phyloP scores from a whole-genome alignment of 2,797 vertebrate species.

The Onychomys leucogaster region DNA sequence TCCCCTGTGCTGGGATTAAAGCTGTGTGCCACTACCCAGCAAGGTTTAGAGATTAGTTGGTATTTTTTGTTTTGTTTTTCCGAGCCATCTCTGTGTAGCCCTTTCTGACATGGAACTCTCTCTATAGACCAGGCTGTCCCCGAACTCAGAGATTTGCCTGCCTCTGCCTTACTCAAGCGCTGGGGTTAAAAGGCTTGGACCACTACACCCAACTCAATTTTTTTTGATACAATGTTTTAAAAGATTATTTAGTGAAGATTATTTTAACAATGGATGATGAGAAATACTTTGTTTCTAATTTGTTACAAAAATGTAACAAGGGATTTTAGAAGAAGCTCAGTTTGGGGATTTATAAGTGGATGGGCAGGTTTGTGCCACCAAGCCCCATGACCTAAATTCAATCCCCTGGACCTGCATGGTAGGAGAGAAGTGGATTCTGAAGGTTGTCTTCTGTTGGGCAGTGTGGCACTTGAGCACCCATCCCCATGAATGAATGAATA shows the following conservation, averaged over 20 bases:
- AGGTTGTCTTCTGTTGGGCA: neutral
- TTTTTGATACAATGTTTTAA: neutral
- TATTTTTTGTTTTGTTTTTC: neutral
- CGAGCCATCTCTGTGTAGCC: neutral
- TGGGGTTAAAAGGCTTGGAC: neutral
- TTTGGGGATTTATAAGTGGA: neutral
- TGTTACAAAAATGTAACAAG: conserved; percentile 35
- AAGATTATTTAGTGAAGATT: neutral
- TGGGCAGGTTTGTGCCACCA: neutral
- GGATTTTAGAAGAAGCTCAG: neutral
- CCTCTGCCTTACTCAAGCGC: no score
- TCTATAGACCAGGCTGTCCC: neutral
- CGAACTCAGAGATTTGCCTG: neutral
- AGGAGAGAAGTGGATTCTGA: neutral
- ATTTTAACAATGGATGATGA: neutral
- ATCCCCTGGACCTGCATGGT: neutral
- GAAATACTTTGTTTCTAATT: conserved; percentile 49
- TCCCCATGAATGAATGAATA: neutral
- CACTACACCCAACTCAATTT: neutral
- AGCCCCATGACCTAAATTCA: neutral
- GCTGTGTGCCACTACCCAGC: neutral
- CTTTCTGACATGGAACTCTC: neutral
- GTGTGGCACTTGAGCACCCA: neutral
- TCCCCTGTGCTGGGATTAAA: neutral
- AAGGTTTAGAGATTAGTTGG: neutral